These are phyloP conservation scores for Rhogogaster chlorosoma DNA, from an alignment of 2,888 invertebrate genomes.

Conservation along the genomic window DNA sequence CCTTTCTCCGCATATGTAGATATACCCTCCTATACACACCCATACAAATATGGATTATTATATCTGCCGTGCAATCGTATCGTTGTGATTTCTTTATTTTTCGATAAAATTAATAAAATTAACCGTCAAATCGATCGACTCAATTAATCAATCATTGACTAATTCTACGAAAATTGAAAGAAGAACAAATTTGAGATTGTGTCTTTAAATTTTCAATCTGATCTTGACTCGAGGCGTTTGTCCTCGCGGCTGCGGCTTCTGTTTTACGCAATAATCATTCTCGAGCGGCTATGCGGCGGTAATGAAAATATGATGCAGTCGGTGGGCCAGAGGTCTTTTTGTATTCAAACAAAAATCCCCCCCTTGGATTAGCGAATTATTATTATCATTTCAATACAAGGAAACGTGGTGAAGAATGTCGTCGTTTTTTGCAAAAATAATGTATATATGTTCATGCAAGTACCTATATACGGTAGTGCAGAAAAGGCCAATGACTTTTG, in stretches of 20 bases:
- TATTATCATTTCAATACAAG: not conserved
- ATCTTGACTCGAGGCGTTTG: constrained; percentile 1
- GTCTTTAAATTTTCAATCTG: not conserved
- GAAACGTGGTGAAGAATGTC: not conserved
- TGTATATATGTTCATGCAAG: not conserved
- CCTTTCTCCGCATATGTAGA: constrained; percentile 8
- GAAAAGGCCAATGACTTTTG: constrained; percentile 33
- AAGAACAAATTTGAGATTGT: no score
- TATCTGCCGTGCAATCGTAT: not conserved
- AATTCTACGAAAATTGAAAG: no score
- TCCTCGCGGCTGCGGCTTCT: not conserved
- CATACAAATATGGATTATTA: not conserved
- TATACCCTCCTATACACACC: not conserved
- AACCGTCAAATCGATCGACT: no score
- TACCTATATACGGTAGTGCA: not conserved
- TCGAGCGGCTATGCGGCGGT: not conserved
- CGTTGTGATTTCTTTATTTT: no score
- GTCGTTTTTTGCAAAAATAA: not conserved
- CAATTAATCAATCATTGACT: no score
- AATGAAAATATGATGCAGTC: not conserved
- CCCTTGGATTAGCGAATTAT: not conserved
- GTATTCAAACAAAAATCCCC: not conserved
- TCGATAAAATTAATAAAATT: no score
- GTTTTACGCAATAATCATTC: not conserved
- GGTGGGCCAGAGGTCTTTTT: constrained; percentile 1